Evolutionary conservation across 2,888 invertebrate species (phyloP).

Genomic region (Hypselothyrea guttata): DNA sequence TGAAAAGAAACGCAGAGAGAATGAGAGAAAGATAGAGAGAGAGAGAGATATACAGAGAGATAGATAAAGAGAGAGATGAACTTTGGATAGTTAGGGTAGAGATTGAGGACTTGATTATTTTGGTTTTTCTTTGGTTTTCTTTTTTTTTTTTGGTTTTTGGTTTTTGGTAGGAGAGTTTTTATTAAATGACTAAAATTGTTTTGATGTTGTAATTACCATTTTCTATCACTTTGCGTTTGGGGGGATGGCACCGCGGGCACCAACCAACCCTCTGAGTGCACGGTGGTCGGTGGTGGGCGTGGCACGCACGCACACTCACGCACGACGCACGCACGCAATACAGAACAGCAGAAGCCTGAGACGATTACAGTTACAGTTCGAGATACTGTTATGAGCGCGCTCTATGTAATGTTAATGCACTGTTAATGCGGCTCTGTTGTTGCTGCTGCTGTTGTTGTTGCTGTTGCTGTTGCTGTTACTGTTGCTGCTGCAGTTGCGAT

Average conservation of each 20-base stretch:
- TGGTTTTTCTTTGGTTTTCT: slow-evolving; percentile 17
- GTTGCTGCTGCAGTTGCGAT: slow-evolving; percentile 8
- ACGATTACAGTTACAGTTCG: slow-evolving; percentile 30
- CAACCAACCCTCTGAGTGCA: slow-evolving; percentile 68
- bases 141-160: slow-evolving; percentile 15
- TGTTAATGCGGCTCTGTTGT: slow-evolving; percentile 25
- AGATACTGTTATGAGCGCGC: slow-evolving; percentile 12
- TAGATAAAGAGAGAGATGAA: slow-evolving; percentile 26
- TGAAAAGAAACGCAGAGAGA: slow-evolving; percentile 49
- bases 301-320: slow-evolving; percentile 73
- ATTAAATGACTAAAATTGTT: slow-evolving; percentile 67
- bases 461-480: slow-evolving; percentile 26
- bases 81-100: slow-evolving; percentile 3
- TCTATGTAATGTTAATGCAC: slow-evolving; percentile 12
- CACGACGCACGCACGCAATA: slow-evolving; percentile 69
- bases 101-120: not conserved
- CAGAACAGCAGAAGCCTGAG: slow-evolving; percentile 53
- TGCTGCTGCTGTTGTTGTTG: slow-evolving; percentile 25
- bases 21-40: slow-evolving; percentile 35
- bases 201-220: slow-evolving; percentile 79
- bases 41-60: slow-evolving; percentile 39
- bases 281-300: slow-evolving; percentile 71
- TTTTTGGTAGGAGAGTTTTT: slow-evolving; percentile 44
- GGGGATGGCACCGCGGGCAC: slow-evolving; percentile 76
- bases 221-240: slow-evolving; percentile 80